phyloP scores from a whole-genome alignment of 2,888 invertebrate genomes.

The Drosophila leonis region DNA sequence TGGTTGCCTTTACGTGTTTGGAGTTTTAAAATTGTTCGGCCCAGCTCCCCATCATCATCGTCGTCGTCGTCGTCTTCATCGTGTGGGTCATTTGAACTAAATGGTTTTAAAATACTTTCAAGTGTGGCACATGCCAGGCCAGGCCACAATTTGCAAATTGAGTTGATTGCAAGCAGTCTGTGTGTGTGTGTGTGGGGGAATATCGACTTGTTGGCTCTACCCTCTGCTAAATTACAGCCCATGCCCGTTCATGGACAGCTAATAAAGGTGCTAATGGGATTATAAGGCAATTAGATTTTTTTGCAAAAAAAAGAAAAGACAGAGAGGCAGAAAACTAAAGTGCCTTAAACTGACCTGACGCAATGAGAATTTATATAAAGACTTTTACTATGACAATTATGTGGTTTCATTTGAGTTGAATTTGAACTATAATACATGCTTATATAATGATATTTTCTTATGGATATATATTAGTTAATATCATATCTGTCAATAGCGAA shows the following conservation, averaged over 20 bases:
- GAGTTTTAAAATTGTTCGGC: slow-evolving; percentile 65
- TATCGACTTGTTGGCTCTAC: slow-evolving; percentile 12
- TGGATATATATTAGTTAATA: not conserved
- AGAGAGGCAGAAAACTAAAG: slow-evolving; percentile 2
- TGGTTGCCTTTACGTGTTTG: slow-evolving; percentile 67
- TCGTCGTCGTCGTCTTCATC: slow-evolving; percentile 17
- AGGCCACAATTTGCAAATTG: slow-evolving; percentile 68
- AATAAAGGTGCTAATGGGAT: slow-evolving; percentile 56
- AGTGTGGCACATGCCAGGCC: slow-evolving; percentile 55
- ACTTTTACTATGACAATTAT: not conserved
- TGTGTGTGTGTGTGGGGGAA: not conserved
- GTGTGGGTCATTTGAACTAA: slow-evolving; percentile 68
- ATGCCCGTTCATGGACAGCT: slow-evolving; percentile 17
- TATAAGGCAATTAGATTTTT: slow-evolving; percentile 46
- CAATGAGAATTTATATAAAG: slow-evolving; percentile 5
- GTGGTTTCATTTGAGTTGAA: not conserved
- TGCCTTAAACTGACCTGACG: slow-evolving; percentile 13
- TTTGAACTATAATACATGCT: no score
- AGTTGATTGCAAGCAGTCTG: slow-evolving; percentile 41
- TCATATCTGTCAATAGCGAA: no score
- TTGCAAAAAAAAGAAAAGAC: slow-evolving; percentile 1
- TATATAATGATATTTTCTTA: not conserved
- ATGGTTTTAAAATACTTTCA: slow-evolving; percentile 77
- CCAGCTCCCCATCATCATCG: slow-evolving; percentile 29
- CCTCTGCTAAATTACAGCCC: slow-evolving; percentile 22